Evolutionary conservation across 2,888 invertebrate species (phyloP).

Genomic region (Dynastes tityus): DNA sequence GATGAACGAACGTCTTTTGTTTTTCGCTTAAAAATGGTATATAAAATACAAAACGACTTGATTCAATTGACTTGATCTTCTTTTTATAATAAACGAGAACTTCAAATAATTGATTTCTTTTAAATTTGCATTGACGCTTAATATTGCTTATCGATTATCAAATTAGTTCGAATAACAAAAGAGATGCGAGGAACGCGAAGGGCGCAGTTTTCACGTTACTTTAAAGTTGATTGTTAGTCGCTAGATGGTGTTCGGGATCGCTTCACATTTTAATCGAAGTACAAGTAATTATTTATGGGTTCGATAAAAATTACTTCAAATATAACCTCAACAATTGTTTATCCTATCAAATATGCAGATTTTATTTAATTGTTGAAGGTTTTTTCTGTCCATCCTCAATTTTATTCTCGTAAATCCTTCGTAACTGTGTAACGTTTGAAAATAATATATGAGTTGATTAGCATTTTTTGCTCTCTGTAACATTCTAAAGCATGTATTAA

Average conservation of each 20-base stretch:
- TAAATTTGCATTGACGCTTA: not conserved
- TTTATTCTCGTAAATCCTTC: not conserved
- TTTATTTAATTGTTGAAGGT: not conserved
- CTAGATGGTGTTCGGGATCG: not conserved
- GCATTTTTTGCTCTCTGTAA: too few species aligned
- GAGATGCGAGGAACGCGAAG: not conserved
- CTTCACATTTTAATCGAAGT: not conserved
- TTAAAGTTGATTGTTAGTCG: not conserved
- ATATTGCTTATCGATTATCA: conserved; percentile 8
- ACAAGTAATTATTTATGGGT: too few species aligned
- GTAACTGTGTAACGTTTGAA: too few species aligned
- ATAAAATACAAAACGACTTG: conserved; percentile 3
- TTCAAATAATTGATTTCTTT: not conserved
- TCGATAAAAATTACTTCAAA: too few species aligned
- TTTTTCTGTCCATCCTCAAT: not conserved
- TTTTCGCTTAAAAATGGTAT: not conserved
- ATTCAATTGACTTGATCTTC: not conserved
- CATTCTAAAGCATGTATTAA: too few species aligned
- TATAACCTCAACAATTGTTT: too few species aligned
- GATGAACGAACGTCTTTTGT: not conserved
- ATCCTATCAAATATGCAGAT: too few species aligned
- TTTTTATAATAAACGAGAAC: not conserved
- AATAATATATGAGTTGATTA: too few species aligned
- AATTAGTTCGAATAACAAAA: not conserved
- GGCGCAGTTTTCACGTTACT: not conserved